Percentiles rank a stretch among this genome's conserved stretches.
These are phyloP conservation scores for Tokudaia muenninki DNA, from an alignment of 2,797 vertebrate genomes.

Conservation along the genomic window DNA sequence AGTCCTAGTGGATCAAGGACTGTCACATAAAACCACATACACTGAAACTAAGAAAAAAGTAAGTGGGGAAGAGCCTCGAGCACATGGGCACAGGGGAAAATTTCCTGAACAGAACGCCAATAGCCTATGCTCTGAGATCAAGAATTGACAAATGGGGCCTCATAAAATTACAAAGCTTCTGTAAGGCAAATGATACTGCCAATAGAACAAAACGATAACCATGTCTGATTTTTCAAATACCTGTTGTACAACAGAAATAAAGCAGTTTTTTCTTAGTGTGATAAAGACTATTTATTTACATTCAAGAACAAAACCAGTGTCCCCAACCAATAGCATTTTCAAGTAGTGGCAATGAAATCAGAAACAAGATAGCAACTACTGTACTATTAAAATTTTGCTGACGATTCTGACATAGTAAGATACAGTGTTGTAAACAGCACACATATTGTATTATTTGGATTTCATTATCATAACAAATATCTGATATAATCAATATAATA, in stretches of 20 bases:
- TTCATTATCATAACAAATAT: not conserved
- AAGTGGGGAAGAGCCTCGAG: no score
- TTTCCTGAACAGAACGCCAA: no score
- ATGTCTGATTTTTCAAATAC: not conserved
- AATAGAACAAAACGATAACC: no score
- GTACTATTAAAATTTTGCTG: not conserved
- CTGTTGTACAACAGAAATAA: not conserved
- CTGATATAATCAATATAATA: not conserved
- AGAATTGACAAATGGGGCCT: no score
- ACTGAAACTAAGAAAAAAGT: no score
- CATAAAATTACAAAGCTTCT: no score
- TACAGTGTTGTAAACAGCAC: not conserved
- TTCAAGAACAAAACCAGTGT: not conserved
- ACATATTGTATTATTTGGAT: not conserved
- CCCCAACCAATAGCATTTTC: conserved; percentile 31
- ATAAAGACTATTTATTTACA: not conserved
- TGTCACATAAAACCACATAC: no score
- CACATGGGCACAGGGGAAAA: no score
- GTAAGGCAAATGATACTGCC: no score
- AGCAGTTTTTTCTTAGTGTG: not conserved
- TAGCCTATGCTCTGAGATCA: no score
- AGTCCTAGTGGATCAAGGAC: no score
- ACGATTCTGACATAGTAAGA: conserved; percentile 4
- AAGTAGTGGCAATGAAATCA: not conserved
- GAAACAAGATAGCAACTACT: not conserved